Percentiles rank a stretch among this genome's conserved stretches.
Conservation (phyloP, 2,797 vertebrate genomes). For the Schizopygopsis malacanthus region DNA sequence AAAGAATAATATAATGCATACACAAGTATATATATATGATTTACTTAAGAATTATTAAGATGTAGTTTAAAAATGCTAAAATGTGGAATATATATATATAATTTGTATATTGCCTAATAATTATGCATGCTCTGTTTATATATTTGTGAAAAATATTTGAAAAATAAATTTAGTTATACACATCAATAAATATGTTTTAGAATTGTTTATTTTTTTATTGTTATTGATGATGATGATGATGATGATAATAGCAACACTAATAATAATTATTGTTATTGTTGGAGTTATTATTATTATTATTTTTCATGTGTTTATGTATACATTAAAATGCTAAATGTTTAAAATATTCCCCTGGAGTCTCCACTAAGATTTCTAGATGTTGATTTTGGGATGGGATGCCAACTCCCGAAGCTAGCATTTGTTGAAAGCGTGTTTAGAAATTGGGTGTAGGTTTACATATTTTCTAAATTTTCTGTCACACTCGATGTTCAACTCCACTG, state of each 20-base stretch:
- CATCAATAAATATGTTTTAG: too few species aligned
- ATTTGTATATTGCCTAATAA: background rate
- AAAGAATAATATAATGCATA: too few species aligned
- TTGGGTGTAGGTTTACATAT: constrained; percentile 18
- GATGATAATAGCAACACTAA: too few species aligned
- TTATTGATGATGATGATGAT: background rate
- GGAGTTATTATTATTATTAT: background rate
- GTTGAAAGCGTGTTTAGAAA: constrained; percentile 29
- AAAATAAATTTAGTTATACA: background rate
- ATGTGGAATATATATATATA: too few species aligned
- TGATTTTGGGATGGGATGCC: constrained; percentile 25
- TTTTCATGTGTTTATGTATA: background rate
- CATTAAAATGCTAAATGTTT: background rate
- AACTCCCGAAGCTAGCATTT: background rate
- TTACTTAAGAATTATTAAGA: too few species aligned
- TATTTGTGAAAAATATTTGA: background rate
- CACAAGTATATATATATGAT: too few species aligned
- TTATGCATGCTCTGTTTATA: background rate
- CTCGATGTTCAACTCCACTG: constrained; percentile 14
- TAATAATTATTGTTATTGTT: too few species aligned
- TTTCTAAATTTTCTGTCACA: constrained; percentile 23
- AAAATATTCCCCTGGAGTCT: background rate
- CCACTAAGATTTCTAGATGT: constrained; percentile 10
- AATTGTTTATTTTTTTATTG: too few species aligned
- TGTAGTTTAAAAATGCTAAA: too few species aligned